Base-by-base conservation (phyloP, 2,888 invertebrate species). In the Rapana venosa region DNA sequence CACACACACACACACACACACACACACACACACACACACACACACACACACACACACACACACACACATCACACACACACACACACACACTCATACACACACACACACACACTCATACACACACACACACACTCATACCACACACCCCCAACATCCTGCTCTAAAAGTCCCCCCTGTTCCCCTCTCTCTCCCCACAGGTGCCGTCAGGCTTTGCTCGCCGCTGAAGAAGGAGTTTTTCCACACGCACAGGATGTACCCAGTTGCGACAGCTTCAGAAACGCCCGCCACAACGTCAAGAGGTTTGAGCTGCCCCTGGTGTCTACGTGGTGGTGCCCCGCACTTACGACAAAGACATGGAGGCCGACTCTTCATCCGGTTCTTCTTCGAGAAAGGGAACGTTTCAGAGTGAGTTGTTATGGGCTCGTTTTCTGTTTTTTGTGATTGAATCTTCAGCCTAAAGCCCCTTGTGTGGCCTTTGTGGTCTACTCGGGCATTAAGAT, bases 241-340 rank as follows among this genome's bases (percentile, higher is more conserved):
- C 96, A 98, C 98, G 96, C 98, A 98, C 96, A 97, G 98, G 0
- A 98, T 98, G 0, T 98, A 98, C 0, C 98, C 0, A 97, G 98
- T 89, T 98, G 98, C 20, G 98, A 98, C 91, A 98, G 98, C 26
- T 99, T 99, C 96, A 98, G 99, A 93, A 99, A 99, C 96, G 96
- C 98, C 88, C 97, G 99, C 89, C 99, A 99, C 97, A 98, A 99
- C 90, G 98, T 98, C 94, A 97, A 97, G 93, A 97, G 99, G 77
- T 98, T 99, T 96, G 98, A 98, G 95, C 97, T 99, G 90, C 98
- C 98, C 98, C 98, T 0, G 99, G 99, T 70, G 97, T 97, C 32
- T 99, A 99, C 96, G 98, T 98, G 93, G 98, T 99, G 93, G 97
- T 99, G 88, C 99, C 99, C 2, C 98, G 99, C 90, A 99, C 99